These are phyloP conservation scores for Alexandromys fortis DNA, from an alignment of 2,113 vertebrate species.

Conservation along the genomic window DNA sequence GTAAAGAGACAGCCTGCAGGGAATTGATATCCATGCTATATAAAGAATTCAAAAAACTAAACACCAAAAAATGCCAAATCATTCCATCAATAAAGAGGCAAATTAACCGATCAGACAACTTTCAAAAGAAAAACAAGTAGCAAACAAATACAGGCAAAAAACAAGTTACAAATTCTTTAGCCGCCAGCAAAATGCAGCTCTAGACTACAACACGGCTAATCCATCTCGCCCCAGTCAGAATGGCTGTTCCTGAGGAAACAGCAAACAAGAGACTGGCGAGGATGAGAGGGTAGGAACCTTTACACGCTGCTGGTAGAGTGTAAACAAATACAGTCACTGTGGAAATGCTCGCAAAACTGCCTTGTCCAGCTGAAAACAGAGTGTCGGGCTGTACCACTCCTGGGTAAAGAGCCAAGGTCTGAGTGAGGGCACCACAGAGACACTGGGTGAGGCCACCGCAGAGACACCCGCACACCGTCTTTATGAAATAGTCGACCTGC, in stretches of 20 bases:
- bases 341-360: neutral
- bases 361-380: neutral
- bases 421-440: neutral
- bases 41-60: neutral
- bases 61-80: neutral
- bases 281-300: neutral
- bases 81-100: neutral
- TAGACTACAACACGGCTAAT: neutral
- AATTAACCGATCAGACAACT: neutral
- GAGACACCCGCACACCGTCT: neutral
- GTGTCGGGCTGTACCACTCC: neutral
- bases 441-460: neutral
- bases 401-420: neutral
- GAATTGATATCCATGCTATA: neutral
- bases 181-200: neutral
- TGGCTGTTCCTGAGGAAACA: neutral
- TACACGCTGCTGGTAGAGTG: fast-evolving
- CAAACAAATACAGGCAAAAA: neutral
- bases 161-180: neutral
- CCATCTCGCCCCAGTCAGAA: neutral
- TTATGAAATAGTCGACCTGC: fast-evolving
- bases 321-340: no score
- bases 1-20: neutral
- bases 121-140: neutral
- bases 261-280: no score